Percentiles rank a stretch among this genome's conserved stretches.
These are phyloP conservation scores for Drosophila micromelanica DNA, from an alignment of 1,140 invertebrate species.

Conservation along the genomic window DNA sequence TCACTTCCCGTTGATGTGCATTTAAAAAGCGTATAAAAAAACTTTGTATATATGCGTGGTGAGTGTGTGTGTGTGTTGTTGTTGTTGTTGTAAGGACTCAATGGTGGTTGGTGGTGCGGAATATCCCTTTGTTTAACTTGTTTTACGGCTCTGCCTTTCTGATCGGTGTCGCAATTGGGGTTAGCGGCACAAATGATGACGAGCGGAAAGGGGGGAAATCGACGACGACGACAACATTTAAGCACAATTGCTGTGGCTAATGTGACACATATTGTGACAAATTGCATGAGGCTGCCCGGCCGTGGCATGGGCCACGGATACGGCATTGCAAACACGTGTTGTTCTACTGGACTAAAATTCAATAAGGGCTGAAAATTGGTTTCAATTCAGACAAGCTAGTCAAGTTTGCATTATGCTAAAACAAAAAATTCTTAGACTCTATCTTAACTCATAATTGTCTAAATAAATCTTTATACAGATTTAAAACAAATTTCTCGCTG, in stretches of 20 bases:
- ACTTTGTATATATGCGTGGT: constrained; percentile 38
- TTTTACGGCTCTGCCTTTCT: constrained; percentile 31
- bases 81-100: constrained; percentile 22
- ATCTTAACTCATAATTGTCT: not conserved
- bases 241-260: constrained; percentile 84
- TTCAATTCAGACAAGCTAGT: not conserved
- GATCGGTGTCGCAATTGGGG: constrained; percentile 76
- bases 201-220: constrained; percentile 16
- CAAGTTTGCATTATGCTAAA: not conserved
- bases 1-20: constrained; percentile 29
- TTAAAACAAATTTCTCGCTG: too few relatives aligned
- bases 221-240: constrained; percentile 59
- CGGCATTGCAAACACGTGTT: constrained; percentile 72
- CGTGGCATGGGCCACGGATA: constrained; percentile 1
- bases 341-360: constrained; percentile 36
- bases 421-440: too few relatives aligned
- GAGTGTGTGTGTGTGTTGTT: not conserved
- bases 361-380: constrained; percentile 34
- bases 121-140: constrained; percentile 61
- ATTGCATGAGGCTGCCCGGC: constrained; percentile 67
- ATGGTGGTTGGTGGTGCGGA: constrained; percentile 38
- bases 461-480: too few relatives aligned
- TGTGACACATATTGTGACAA: constrained; percentile 85
- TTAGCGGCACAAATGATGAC: constrained; percentile 62
- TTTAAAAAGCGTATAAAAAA: constrained; percentile 59